Conservation (phyloP, 2,113 vertebrate genomes). For the crab-eating macaque (Macaca fascicularis) region DNA sequence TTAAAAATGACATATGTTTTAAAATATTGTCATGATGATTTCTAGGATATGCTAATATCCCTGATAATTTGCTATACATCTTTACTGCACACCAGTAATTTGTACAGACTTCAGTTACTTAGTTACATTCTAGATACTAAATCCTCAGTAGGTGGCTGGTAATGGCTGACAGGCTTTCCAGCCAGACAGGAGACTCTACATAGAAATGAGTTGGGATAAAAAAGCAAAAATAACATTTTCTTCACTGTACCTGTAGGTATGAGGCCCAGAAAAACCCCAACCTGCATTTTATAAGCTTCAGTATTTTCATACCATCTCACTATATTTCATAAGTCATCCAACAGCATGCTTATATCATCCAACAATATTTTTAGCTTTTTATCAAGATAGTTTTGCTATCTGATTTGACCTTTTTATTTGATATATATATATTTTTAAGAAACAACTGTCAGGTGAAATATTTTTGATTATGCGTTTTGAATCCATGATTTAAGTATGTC, state of each 20-base stretch:
- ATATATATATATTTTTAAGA: background rate
- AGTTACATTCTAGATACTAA: background rate
- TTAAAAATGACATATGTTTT: background rate
- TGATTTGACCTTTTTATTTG: slow-evolving; percentile 7
- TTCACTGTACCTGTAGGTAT: background rate
- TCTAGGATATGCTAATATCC: background rate
- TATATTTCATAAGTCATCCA: background rate
- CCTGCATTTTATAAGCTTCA: background rate
- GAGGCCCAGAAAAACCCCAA: background rate
- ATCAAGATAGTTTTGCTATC: background rate
- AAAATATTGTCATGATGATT: background rate
- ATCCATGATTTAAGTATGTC: slow-evolving; percentile 37
- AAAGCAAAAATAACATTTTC: background rate
- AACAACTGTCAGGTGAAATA: background rate
- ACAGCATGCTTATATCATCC: background rate
- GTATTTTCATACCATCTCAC: background rate
- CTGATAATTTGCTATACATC: background rate
- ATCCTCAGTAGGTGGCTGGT: background rate
- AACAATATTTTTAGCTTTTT: slow-evolving; percentile 7
- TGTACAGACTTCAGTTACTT: background rate
- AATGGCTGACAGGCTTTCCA: background rate
- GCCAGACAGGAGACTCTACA: background rate
- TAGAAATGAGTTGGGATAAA: background rate
- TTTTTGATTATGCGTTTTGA: background rate
- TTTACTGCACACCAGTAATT: background rate